These are phyloP conservation scores for Tinea pellionella DNA, from an alignment of 2,888 invertebrate species.

Conservation along the genomic window DNA sequence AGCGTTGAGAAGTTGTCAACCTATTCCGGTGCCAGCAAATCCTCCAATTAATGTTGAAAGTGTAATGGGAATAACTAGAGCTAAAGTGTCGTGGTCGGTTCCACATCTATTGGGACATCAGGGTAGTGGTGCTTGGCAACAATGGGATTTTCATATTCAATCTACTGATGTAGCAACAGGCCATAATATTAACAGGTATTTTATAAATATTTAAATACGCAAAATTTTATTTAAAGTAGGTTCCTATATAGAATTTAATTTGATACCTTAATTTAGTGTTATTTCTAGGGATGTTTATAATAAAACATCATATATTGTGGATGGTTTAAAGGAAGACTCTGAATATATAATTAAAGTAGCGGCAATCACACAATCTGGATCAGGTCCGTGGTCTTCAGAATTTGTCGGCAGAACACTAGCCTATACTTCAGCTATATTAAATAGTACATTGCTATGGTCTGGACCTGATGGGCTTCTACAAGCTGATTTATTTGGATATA, in stretches of 20 bases:
- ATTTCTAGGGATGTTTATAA: slow-evolving; percentile 21
- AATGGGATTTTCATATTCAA: slow-evolving; percentile 83
- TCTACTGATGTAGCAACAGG: slow-evolving; percentile 64
- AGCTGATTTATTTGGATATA: slow-evolving; percentile 85
- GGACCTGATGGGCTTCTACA: slow-evolving; percentile 80
- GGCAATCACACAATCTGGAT: slow-evolving; percentile 80
- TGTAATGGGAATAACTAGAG: slow-evolving; percentile 79
- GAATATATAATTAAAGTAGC: slow-evolving; percentile 83
- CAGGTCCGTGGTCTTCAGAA: slow-evolving; percentile 83
- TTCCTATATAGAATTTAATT: neutral
- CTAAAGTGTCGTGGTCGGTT: slow-evolving; percentile 84
- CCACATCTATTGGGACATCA: slow-evolving; percentile 83
- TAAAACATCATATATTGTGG: slow-evolving; percentile 73
- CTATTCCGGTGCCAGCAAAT: slow-evolving; percentile 81
- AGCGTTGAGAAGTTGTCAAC: slow-evolving; percentile 79
- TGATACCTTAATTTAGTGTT: neutral
- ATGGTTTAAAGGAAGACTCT: slow-evolving; percentile 78
- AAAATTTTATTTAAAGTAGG: no score
- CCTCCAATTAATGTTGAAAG: slow-evolving; percentile 85
- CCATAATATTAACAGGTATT: slow-evolving; percentile 40
- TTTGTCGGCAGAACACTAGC: slow-evolving; percentile 79
- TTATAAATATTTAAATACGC: neutral
- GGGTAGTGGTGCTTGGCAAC: slow-evolving; percentile 74
- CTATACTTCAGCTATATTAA: slow-evolving; percentile 61
- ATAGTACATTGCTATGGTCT: slow-evolving; percentile 79